Evolutionary conservation across 2,888 invertebrate genomes (phyloP).

Genomic region (Orthonychiurus folsomi): DNA sequence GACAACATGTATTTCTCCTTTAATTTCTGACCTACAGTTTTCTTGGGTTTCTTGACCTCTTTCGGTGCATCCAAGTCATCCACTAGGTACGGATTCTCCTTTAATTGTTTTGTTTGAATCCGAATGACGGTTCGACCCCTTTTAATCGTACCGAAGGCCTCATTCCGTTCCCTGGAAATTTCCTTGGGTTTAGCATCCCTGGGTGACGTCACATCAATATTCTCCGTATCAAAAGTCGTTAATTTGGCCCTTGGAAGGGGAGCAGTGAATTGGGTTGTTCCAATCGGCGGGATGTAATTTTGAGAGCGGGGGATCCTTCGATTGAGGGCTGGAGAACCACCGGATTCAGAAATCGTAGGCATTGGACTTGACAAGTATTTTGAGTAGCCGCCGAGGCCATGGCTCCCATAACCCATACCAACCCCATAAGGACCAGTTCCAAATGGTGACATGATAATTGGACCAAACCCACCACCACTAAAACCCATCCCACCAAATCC

Average conservation of each 20-base stretch:
- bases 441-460: background rate
- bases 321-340: slow-evolving; percentile 10
- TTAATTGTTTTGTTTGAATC: slow-evolving; percentile 52
- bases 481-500: slow-evolving; percentile 10
- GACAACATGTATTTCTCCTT: slow-evolving; percentile 63
- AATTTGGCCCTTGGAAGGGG: slow-evolving; percentile 3
- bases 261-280: slow-evolving; percentile 8
- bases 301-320: slow-evolving; percentile 9
- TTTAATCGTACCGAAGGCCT: slow-evolving; percentile 54
- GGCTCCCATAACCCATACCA: slow-evolving; percentile 13
- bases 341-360: slow-evolving; percentile 16
- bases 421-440: slow-evolving; percentile 13
- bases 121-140: slow-evolving; percentile 66
- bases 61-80: slow-evolving; percentile 12
- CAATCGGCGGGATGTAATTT: slow-evolving; percentile 13
- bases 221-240: slow-evolving; percentile 52
- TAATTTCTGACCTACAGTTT: slow-evolving; percentile 62
- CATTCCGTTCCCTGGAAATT: slow-evolving; percentile 33
- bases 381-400: slow-evolving; percentile 14
- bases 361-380: slow-evolving; percentile 16
- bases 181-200: slow-evolving; percentile 27
- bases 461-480: slow-evolving; percentile 5
- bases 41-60: slow-evolving; percentile 48
- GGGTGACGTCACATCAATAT: slow-evolving; percentile 68
- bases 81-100: slow-evolving; percentile 35